A percentile compares a stretch with the other conserved stretches of the same genome.
Conservation (phyloP, 2,113 vertebrate genomes). For the Vicugna pacos region DNA sequence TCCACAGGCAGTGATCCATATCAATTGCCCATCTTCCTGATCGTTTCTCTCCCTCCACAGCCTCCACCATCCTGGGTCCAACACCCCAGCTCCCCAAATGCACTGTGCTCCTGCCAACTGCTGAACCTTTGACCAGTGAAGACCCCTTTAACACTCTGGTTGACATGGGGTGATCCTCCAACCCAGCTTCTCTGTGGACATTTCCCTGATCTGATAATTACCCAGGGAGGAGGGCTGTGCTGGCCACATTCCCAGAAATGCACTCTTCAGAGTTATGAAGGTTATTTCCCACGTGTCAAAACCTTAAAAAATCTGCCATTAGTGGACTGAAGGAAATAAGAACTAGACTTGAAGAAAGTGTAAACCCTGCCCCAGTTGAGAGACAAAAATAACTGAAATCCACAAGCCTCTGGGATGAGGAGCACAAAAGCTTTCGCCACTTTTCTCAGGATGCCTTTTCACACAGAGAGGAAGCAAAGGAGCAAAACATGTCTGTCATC, state of each 20-base stretch:
- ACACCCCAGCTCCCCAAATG: not conserved
- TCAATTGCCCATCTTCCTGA: no score
- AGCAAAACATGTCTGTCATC: not conserved
- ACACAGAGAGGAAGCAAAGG: not conserved
- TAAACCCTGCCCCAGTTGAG: not conserved
- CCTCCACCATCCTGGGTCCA: not conserved
- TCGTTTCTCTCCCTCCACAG: not conserved
- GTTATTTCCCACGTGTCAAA: not conserved
- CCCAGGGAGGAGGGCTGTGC: not conserved
- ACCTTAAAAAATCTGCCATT: not conserved
- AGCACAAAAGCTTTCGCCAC: not conserved
- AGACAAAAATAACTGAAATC: not conserved
- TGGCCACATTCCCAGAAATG: no score
- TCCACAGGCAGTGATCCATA: not conserved
- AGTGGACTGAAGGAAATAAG: not conserved
- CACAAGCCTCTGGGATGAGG: rapidly evolving
- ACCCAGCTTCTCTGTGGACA: not conserved
- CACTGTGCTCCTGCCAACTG: no score
- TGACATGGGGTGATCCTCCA: not conserved
- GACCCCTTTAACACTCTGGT: not conserved
- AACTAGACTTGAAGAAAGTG: not conserved
- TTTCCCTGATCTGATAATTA: not conserved
- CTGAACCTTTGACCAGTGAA: not conserved
- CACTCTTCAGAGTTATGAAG: not conserved
- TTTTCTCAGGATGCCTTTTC: not conserved